Evolutionary conservation across 2,113 vertebrate species (phyloP), one percentile per base, ranked within the genome.

Genomic region (Shinisaurus crocodilurus): DNA sequence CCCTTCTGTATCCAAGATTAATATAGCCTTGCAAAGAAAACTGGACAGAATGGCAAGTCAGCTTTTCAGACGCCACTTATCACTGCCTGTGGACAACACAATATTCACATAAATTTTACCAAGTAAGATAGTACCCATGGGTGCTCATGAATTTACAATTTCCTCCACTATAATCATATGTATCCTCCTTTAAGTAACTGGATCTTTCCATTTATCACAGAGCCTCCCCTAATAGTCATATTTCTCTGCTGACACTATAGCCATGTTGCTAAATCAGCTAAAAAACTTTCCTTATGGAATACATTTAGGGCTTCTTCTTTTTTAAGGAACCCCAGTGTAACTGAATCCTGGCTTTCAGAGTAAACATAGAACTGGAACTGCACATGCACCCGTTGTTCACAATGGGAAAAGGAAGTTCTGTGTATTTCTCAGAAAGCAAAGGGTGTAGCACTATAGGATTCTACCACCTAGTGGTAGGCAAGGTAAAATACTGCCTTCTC

Each of bases 71-170:
- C 94, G 79, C 32, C n/a, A 94, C 91, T 96, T 95, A 92, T 95
- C 94, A 96, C 87, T 77, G 93, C 94, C 92, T 86, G 82, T 87
- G 92, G 92, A 95, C 93, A 96, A 50, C 67, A 92, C 77, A 90
- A 84, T 95, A 96, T 91, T 93, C 92, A 89, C 85, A 96, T 95
- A 94, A 96, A 95, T 95, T 95, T 94, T 95, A 92, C 88, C 34
- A 91, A 90, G 76, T 1, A 92, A 95, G 40, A 87, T 91, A 93
- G 45, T 90, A 95, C 67, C 72, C 54, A 84, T 86, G 9, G 63
- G 16, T 90, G 27, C 85, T 93, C 79, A 95, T 93, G 85, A 95
- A 96, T 96, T 97, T 93, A 85, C 88, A 89, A 43, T 70, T 89
- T 92, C 15, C 89, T 89, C 72, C 82, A 54, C 43, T 93, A 37